Conservation (phyloP, 2,113 vertebrate species). For the Chiloscyllium plagiosum region DNA sequence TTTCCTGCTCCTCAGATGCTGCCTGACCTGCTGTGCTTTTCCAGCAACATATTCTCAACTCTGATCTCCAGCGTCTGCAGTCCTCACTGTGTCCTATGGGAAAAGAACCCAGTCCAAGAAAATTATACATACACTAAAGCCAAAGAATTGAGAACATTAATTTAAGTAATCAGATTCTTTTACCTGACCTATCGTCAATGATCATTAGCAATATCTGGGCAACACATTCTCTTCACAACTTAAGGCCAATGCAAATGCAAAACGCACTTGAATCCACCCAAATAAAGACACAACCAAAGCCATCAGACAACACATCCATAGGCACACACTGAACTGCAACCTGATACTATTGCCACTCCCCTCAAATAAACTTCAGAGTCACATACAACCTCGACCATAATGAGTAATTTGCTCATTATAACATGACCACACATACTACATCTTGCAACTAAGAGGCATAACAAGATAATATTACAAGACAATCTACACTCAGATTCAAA, state of each 20-base stretch:
- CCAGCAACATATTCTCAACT: too few species aligned
- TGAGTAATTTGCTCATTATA: not conserved
- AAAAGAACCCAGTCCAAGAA: not conserved
- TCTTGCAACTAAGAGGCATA: not conserved
- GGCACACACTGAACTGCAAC: not conserved
- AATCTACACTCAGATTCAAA: not conserved
- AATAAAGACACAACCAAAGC: not conserved
- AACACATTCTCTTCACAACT: not conserved
- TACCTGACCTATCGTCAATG: not conserved
- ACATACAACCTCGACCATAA: not conserved
- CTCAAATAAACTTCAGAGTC: not conserved
- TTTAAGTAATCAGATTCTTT: not conserved
- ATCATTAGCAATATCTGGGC: not conserved
- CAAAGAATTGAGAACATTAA: not conserved
- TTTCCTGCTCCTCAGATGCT: too few species aligned
- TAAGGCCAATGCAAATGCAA: too few species aligned
- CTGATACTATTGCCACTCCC: not conserved
- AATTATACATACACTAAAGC: not conserved
- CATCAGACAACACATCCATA: not conserved
- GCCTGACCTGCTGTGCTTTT: too few species aligned
- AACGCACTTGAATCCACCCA: not conserved
- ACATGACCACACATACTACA: not conserved
- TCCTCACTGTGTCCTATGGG: too few species aligned
- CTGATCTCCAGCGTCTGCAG: too few species aligned
- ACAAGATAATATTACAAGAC: not conserved